phyloP scores from a whole-genome alignment of 37 sponge, comb jelly and placozoan genomes.

The Crambe crambe region DNA sequence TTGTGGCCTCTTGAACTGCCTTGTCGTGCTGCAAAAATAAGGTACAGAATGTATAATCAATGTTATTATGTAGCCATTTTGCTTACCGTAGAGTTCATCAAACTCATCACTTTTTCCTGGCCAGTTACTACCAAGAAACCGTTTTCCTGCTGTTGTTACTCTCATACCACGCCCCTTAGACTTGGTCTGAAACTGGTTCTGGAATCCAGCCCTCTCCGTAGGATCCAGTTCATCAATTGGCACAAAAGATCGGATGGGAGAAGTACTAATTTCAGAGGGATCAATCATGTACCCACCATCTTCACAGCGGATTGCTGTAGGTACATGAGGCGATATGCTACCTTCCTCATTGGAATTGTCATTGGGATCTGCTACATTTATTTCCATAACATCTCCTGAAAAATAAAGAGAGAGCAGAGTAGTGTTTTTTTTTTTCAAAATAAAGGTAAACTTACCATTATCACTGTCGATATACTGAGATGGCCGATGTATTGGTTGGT shows the following conservation, averaged over 20 bases:
- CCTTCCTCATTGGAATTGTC: background rate
- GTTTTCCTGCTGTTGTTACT: background rate
- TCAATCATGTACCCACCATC: constrained; percentile 38
- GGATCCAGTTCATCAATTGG: constrained; percentile 21
- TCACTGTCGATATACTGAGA: background rate
- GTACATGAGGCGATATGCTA: background rate
- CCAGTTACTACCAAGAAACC: background rate
- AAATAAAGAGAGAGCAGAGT: too few species aligned
- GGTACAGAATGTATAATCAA: too few species aligned
- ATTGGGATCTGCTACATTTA: background rate
- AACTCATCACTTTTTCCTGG: background rate
- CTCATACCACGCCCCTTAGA: background rate
- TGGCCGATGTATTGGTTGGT: too few species aligned
- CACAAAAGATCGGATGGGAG: constrained; percentile 18
- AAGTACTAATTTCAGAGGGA: constrained; percentile 12
- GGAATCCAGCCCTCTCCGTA: constrained; percentile 1
- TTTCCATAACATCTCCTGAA: background rate
- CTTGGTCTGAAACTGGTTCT: constrained; percentile 19
- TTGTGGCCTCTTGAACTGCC: too few species aligned
- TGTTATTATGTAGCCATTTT: too few species aligned
- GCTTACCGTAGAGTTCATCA: background rate
- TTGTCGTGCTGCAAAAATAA: too few species aligned
- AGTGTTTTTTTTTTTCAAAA: too few species aligned
- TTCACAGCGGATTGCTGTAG: background rate
- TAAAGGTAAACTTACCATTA: background rate